Evolutionary conservation across 2,888 invertebrate genomes (phyloP).

Genomic region (Polydrusus tereticollis): DNA sequence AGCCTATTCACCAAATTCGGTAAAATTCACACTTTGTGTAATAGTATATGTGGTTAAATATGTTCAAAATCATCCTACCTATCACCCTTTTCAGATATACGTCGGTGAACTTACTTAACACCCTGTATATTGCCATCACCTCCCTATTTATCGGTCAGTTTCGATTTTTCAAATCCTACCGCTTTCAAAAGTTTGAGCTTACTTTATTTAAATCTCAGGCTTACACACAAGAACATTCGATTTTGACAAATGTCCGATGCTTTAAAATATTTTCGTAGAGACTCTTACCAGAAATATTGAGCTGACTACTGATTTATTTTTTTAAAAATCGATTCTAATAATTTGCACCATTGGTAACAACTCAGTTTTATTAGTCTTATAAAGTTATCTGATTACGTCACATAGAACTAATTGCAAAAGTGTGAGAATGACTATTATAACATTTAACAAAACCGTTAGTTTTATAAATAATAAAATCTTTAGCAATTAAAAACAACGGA

Average conservation of each 20-base stretch:
- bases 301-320: constrained; percentile 54
- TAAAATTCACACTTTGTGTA: too few species aligned
- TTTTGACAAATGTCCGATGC: constrained; percentile 42
- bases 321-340: constrained; percentile 50
- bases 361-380: constrained; percentile 43
- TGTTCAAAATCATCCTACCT: too few species aligned
- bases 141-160: too few species aligned
- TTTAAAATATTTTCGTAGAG: constrained; percentile 50
- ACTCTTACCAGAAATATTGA: constrained; percentile 54
- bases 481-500: too few species aligned
- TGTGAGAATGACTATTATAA: not conserved
- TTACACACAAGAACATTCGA: constrained; percentile 25
- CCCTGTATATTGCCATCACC: too few species aligned
- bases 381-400: constrained; percentile 27
- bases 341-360: constrained; percentile 50
- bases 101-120: too few species aligned
- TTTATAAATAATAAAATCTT: too few species aligned
- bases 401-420: constrained; percentile 45
- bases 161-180: not conserved
- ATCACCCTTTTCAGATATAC: too few species aligned
- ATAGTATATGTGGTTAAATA: too few species aligned
- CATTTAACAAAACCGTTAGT: not conserved
- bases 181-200: constrained; percentile 17
- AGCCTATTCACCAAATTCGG: too few species aligned
- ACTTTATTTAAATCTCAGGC: constrained; percentile 23